Percentiles rank a stretch among this genome's conserved stretches.
Conservation (phyloP, 2,113 vertebrate species). For the Fulmarus glacialis region DNA sequence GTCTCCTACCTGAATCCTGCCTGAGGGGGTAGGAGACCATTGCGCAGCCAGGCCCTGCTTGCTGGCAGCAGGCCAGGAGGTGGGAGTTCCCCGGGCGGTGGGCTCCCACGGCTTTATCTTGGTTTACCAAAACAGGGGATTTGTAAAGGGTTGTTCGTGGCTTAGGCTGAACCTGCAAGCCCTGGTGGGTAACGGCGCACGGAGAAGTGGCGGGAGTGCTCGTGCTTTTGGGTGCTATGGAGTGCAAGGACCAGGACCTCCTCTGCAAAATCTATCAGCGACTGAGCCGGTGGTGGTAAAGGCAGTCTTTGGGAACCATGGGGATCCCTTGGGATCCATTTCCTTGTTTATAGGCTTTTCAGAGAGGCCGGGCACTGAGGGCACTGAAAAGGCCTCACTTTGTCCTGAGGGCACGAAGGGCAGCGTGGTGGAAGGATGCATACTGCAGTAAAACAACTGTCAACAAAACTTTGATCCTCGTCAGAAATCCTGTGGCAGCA, state of each 20-base stretch:
- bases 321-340: background rate
- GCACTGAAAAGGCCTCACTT: background rate
- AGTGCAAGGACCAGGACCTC: background rate
- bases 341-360: background rate
- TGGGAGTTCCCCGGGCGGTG: accelerated
- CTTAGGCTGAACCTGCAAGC: background rate
- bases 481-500: background rate
- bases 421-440: accelerated
- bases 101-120: background rate
- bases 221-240: accelerated
- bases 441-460: background rate
- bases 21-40: background rate
- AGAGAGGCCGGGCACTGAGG: background rate
- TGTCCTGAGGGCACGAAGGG: background rate
- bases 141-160: background rate
- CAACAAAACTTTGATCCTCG: accelerated
- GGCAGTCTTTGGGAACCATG: background rate
- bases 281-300: accelerated
- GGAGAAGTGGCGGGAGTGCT: accelerated
- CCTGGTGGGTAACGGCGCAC: accelerated
- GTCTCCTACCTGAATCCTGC: background rate
- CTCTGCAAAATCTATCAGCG: background rate
- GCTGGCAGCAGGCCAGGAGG: background rate
- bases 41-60: no score
- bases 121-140: background rate